Evolutionary conservation across 2,888 invertebrate species (phyloP).

Genomic region (Parapristionchus giblindavisi): DNA sequence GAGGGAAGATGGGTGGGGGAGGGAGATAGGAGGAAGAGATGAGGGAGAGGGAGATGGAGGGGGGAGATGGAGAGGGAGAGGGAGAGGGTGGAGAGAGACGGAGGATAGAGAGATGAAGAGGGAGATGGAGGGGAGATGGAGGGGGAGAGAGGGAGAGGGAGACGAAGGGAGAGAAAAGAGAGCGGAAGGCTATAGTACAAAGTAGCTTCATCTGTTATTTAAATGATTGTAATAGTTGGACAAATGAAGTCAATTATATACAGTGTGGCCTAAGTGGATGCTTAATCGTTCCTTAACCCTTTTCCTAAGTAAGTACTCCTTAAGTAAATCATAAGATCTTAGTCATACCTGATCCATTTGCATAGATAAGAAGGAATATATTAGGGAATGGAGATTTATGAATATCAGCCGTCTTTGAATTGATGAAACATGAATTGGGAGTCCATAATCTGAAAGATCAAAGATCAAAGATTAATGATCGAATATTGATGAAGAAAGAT

Average conservation of each 20-base stretch:
- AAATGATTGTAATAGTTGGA: background rate
- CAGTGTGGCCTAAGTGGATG: no score
- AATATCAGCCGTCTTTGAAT: conserved; percentile 69
- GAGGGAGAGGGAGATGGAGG: conserved; percentile 8
- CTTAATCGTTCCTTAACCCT: background rate
- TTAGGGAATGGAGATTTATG: conserved; percentile 69
- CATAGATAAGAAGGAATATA: conserved; percentile 69
- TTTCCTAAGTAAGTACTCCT: no score
- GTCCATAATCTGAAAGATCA: conserved; percentile 54
- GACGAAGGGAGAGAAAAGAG: conserved; percentile 18
- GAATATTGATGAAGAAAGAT: background rate
- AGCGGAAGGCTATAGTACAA: background rate
- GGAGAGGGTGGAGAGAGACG: conserved; percentile 9
- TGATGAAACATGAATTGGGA: conserved; percentile 68
- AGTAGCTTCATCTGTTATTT: background rate
- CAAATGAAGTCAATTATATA: background rate
- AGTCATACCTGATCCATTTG: conserved; percentile 66
- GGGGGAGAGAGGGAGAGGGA: background rate
- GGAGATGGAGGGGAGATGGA: background rate
- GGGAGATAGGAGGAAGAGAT: background rate
- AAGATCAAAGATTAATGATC: background rate
- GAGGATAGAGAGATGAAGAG: conserved; percentile 13
- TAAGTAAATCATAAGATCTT: no score
- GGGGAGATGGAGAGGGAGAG: background rate
- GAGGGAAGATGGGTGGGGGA: no score